These are phyloP conservation scores for Bombus huntii DNA, from an alignment of 1,140 invertebrate genomes.

Conservation along the genomic window DNA sequence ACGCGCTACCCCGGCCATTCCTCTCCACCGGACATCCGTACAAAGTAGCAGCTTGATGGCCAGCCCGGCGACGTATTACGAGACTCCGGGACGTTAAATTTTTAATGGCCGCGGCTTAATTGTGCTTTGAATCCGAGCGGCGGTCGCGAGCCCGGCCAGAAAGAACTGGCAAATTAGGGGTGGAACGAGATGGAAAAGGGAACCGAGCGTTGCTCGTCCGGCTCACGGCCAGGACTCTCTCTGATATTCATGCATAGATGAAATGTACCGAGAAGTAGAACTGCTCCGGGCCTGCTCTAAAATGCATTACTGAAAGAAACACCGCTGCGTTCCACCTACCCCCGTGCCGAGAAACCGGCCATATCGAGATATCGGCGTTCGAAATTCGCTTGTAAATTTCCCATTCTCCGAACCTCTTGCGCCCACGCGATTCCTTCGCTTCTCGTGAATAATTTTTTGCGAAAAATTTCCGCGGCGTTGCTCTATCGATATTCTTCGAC, in stretches of 20 bases:
- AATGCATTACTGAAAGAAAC: slow-evolving; percentile 68
- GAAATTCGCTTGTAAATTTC: slow-evolving; percentile 32
- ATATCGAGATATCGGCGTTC: slow-evolving; percentile 40
- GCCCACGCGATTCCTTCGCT: too few species aligned
- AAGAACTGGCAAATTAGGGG: slow-evolving; percentile 48
- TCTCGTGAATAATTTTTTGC: slow-evolving; percentile 10
- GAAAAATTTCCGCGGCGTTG: not conserved
- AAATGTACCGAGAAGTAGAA: slow-evolving; percentile 64
- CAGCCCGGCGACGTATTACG: slow-evolving; percentile 58
- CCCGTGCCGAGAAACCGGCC: slow-evolving; percentile 14
- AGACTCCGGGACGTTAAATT: slow-evolving; percentile 65
- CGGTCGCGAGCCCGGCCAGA: slow-evolving; percentile 29
- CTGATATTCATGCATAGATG: slow-evolving; percentile 72
- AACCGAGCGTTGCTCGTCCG: not conserved
- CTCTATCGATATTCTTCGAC: not conserved
- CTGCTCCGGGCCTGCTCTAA: slow-evolving; percentile 58
- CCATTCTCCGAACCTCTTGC: fast-evolving
- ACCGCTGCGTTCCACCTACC: not conserved
- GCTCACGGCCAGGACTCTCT: slow-evolving; percentile 15
- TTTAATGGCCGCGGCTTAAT: slow-evolving; percentile 73
- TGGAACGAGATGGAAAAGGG: slow-evolving; percentile 29
- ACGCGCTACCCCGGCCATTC: not conserved
- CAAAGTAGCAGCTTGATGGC: slow-evolving; percentile 54
- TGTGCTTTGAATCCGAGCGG: slow-evolving; percentile 72
- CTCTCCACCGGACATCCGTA: slow-evolving; percentile 32